phyloP scores from a whole-genome alignment of 1,140 invertebrate genomes.

The Atta cephalotes region DNA sequence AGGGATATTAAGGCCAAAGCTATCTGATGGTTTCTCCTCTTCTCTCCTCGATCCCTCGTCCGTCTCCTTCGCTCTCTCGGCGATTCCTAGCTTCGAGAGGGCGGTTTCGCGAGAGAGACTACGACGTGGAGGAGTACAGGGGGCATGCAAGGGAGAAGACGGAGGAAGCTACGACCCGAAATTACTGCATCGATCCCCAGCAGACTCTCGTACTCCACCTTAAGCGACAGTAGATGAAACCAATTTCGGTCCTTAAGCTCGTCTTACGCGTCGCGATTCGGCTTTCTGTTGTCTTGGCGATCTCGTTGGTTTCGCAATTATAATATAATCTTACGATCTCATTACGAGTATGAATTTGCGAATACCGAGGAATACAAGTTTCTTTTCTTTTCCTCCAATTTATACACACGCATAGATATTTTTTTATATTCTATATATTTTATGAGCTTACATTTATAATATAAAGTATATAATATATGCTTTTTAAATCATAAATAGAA shows the following conservation, averaged over 20 bases:
- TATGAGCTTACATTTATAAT: neutral
- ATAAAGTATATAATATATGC: neutral
- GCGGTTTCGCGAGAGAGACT: conserved; percentile 43
- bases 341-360: neutral
- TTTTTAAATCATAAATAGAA: neutral
- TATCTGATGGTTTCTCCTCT: conserved; percentile 72
- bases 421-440: neutral
- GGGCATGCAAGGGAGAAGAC: conserved; percentile 13
- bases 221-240: conserved; percentile 68
- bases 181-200: conserved; percentile 73
- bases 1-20: conserved; percentile 75
- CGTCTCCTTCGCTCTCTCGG: conserved; percentile 36
- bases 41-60: conserved; percentile 19
- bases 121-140: neutral
- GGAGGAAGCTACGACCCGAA: conserved; percentile 65
- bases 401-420: neutral
- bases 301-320: conserved; percentile 40
- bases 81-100: conserved; percentile 47
- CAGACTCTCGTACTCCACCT: conserved; percentile 66
- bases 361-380: neutral
- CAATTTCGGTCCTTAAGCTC: conserved; percentile 67
- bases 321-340: conserved; percentile 2
- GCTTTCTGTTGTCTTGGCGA: conserved; percentile 19
- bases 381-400: neutral
- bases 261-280: conserved; percentile 64